Percentiles rank a stretch among this genome's conserved stretches.
Conservation (phyloP, 2,888 invertebrate species). For the Acanthosepion pharaonis region DNA sequence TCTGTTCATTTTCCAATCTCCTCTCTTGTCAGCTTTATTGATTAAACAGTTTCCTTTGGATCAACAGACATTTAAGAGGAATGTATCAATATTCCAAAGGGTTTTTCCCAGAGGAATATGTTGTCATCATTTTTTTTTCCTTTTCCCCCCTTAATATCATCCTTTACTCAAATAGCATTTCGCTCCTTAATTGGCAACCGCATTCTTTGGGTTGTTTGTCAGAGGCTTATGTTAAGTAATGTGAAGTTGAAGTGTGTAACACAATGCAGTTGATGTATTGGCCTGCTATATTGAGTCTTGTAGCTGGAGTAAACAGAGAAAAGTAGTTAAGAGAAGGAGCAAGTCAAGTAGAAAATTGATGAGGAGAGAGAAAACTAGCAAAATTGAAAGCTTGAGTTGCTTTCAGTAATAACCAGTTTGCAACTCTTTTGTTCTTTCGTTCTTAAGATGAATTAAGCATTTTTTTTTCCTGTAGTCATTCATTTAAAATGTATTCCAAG, state of each 20-base stretch:
- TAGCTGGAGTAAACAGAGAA: not conserved
- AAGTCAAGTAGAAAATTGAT: not conserved
- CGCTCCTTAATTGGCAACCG: conserved; percentile 2
- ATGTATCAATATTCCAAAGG: not conserved
- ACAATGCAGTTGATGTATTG: not conserved
- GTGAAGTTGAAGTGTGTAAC: not conserved
- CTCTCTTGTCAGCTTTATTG: too few relatives aligned
- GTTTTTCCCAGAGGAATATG: not conserved
- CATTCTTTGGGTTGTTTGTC: not conserved
- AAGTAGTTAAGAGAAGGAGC: not conserved
- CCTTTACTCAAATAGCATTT: not conserved
- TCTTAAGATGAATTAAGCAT: too few relatives aligned
- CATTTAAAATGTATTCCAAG: too few relatives aligned
- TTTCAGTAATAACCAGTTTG: too few relatives aligned
- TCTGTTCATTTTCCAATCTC: too few relatives aligned
- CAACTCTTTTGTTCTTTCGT: too few relatives aligned
- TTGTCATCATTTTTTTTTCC: not conserved
- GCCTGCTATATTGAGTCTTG: not conserved
- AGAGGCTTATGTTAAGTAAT: not conserved
- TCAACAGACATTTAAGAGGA: not conserved
- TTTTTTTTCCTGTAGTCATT: too few relatives aligned
- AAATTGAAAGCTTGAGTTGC: too few relatives aligned
- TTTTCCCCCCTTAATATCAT: too few relatives aligned
- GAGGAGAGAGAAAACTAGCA: not conserved
- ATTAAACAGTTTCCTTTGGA: too few relatives aligned